phyloP scores from a whole-genome alignment of 1,140 invertebrate genomes.

The Lepidurus apus region DNA sequence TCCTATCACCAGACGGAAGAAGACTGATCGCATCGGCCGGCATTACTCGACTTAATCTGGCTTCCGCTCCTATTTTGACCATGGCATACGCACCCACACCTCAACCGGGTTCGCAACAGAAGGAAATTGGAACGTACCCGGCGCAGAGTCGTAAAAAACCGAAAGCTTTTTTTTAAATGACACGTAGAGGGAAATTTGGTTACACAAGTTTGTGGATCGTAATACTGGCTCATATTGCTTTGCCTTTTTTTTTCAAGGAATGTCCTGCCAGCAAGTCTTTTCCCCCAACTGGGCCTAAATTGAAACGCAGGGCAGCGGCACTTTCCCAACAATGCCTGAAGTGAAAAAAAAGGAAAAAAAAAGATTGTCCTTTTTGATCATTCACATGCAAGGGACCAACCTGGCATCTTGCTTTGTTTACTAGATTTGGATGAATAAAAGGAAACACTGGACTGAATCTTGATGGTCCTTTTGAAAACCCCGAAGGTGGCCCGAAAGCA shows the following conservation, averaged over 20 bases:
- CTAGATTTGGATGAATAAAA: too few species aligned
- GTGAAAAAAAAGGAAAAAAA: not conserved
- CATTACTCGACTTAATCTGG: not conserved
- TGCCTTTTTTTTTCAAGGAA: not conserved
- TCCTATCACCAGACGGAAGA: not conserved
- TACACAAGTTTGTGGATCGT: too few species aligned
- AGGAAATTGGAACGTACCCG: not conserved
- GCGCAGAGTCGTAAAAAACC: too few species aligned
- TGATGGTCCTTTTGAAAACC: too few species aligned
- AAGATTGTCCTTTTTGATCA: not conserved
- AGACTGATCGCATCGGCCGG: not conserved
- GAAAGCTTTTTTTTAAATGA: too few species aligned
- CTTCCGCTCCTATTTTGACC: conserved; percentile 11
- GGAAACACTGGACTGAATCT: too few species aligned
- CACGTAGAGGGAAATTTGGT: too few species aligned
- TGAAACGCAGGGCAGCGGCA: not conserved
- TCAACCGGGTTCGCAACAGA: not conserved
- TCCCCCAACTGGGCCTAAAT: not conserved
- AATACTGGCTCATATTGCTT: too few species aligned
- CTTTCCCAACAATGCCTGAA: not conserved
- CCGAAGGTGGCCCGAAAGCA: too few species aligned
- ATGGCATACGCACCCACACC: not conserved
- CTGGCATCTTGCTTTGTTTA: too few species aligned
- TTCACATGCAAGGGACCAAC: not conserved
- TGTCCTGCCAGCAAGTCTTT: not conserved